A percentile compares a stretch with the other conserved stretches of the same genome.
phyloP scores from a whole-genome alignment of 2,888 invertebrate species.

The Notodonta dromedarius region DNA sequence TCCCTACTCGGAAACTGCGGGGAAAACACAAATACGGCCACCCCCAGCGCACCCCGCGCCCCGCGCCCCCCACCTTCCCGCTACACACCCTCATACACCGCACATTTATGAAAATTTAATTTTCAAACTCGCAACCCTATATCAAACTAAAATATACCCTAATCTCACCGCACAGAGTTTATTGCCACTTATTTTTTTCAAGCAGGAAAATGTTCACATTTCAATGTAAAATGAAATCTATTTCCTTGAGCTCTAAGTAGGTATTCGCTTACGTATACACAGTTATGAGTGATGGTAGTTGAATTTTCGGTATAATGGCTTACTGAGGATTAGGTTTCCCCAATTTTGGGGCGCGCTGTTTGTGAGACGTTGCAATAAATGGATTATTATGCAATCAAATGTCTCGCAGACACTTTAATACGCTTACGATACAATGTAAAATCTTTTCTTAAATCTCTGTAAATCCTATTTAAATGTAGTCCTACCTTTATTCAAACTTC shows the following conservation, averaged over 20 bases:
- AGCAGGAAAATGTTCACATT: slow-evolving; percentile 52
- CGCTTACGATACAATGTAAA: slow-evolving; percentile 23
- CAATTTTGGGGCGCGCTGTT: slow-evolving; percentile 60
- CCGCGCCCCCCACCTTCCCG: slow-evolving; percentile 28
- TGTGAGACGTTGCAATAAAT: slow-evolving; percentile 74
- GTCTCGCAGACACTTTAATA: slow-evolving; percentile 41
- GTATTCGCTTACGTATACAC: slow-evolving; percentile 39
- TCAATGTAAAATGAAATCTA: slow-evolving; percentile 62
- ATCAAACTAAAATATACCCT: slow-evolving; percentile 73
- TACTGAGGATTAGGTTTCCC: slow-evolving; percentile 80
- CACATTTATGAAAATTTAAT: slow-evolving; percentile 82
- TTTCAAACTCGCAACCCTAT: slow-evolving; percentile 62
- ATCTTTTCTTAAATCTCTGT: neutral
- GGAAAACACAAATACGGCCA: slow-evolving; percentile 71
- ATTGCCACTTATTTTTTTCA: slow-evolving; percentile 66
- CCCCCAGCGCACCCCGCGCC: slow-evolving; percentile 34
- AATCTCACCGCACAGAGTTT: slow-evolving; percentile 65
- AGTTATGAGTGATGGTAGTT: slow-evolving; percentile 67
- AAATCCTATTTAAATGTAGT: neutral
- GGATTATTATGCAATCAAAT: slow-evolving; percentile 78
- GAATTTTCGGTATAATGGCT: slow-evolving; percentile 78
- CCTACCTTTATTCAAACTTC: too few relatives aligned
- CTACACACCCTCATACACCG: slow-evolving; percentile 32
- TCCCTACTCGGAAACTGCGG: slow-evolving; percentile 67
- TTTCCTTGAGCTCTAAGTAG: slow-evolving; percentile 51